A percentile compares a stretch with the other conserved stretches of the same genome.
Conservation (phyloP, 2,888 invertebrate species). For the Athalia cordata region DNA sequence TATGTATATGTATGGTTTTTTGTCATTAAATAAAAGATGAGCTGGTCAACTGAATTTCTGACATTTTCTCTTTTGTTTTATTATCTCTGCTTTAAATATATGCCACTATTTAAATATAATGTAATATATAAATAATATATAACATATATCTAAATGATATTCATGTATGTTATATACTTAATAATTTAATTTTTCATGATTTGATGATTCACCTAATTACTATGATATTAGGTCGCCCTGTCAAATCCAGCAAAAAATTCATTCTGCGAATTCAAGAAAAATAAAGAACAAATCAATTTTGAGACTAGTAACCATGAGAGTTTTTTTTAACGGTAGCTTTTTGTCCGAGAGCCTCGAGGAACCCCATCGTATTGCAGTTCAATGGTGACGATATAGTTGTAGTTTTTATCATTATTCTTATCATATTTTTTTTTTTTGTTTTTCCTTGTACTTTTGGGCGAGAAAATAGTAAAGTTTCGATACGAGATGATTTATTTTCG, state of each 20-base stretch:
- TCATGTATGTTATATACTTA: background rate
- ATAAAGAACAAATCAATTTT: background rate
- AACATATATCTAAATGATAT: constrained; percentile 3
- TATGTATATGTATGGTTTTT: background rate
- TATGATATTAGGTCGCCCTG: no score
- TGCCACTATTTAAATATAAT: constrained; percentile 28
- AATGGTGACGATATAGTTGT: no score
- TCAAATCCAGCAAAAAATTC: no score
- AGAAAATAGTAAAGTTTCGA: background rate
- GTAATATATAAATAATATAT: background rate
- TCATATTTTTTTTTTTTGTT: no score
- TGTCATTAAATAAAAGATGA: constrained; percentile 29
- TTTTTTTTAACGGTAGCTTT: background rate
- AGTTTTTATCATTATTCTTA: no score
- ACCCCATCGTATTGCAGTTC: no score
- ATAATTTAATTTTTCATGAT: background rate
- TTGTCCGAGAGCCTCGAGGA: no score
- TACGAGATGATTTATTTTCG: constrained; percentile 12
- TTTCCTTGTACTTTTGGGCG: background rate
- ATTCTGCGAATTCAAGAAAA: background rate
- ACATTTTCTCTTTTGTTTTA: background rate
- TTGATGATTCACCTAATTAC: no score
- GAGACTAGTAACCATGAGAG: constrained; percentile 2
- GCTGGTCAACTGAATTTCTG: background rate
- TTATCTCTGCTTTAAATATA: constrained; percentile 30